Percentiles rank a stretch among this genome's conserved stretches.
These are phyloP conservation scores for Girardinus metallicus DNA, from an alignment of 2,797 vertebrate species.

Conservation along the genomic window DNA sequence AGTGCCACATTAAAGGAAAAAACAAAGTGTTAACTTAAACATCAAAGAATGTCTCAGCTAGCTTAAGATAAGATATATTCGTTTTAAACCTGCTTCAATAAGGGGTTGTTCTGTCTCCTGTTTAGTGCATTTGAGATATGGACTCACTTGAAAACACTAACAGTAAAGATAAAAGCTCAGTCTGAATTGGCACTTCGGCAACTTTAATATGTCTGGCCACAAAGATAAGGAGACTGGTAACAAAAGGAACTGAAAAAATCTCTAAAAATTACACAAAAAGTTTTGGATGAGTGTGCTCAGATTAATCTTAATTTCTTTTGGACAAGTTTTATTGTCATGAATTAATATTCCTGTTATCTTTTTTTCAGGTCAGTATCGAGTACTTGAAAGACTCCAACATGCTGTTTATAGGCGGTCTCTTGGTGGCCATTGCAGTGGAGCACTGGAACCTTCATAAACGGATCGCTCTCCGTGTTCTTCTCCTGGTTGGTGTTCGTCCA, in stretches of 20 bases:
- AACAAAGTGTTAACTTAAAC: neutral
- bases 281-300: neutral
- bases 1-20: no score
- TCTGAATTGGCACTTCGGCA: neutral
- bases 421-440: slow-evolving; percentile 93
- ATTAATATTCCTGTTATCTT: slow-evolving; percentile 24
- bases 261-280: neutral
- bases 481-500: slow-evolving; percentile 89
- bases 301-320: neutral
- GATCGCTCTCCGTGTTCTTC: slow-evolving; percentile 88
- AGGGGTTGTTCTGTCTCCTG: neutral
- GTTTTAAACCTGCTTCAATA: neutral
- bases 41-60: neutral
- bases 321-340: neutral
- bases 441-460: slow-evolving; percentile 92
- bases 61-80: neutral
- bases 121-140: neutral
- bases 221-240: neutral
- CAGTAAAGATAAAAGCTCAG: neutral
- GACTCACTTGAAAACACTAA: neutral
- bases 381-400: slow-evolving; percentile 93
- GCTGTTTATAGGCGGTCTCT: slow-evolving; percentile 91
- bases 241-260: neutral
- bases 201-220: neutral
- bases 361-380: slow-evolving; percentile 85